Percentiles rank a stretch among this genome's conserved stretches.
Conservation (phyloP, 1,140 invertebrate species). For the Magallana ariakensis region DNA sequence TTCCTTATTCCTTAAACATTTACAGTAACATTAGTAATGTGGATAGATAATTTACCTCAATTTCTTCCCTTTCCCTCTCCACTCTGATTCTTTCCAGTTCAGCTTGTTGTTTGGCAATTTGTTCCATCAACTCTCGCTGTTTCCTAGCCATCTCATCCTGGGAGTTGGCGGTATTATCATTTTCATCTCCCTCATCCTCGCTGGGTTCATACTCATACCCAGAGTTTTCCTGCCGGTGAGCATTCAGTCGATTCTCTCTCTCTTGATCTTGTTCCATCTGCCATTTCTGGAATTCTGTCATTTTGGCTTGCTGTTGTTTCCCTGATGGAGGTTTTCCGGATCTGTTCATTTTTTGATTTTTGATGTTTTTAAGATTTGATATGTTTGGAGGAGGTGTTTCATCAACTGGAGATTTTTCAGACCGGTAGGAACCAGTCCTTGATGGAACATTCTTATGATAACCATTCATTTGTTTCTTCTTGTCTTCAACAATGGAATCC, state of each 20-base stretch:
- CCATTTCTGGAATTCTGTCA: constrained; percentile 74
- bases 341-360: constrained; percentile 52
- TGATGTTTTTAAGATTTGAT: constrained; percentile 46
- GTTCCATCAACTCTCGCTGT: constrained; percentile 65
- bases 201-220: constrained; percentile 49
- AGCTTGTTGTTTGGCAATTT: constrained; percentile 68
- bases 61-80: constrained; percentile 64
- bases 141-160: constrained; percentile 60
- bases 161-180: constrained; percentile 40
- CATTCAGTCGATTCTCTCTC: constrained; percentile 63
- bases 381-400: constrained; percentile 59
- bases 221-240: constrained; percentile 17
- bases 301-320: constrained; percentile 51
- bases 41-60: constrained; percentile 58
- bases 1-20: no score
- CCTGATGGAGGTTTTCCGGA: constrained; percentile 30
- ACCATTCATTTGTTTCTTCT: constrained; percentile 43
- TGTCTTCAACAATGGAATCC: constrained; percentile 39
- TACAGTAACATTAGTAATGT: no score
- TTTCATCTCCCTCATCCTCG: constrained; percentile 49
- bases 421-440: background rate
- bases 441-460: constrained; percentile 48
- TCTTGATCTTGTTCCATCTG: constrained; percentile 71
- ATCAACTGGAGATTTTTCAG: constrained; percentile 43
- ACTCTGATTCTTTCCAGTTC: constrained; percentile 69